phyloP scores from a whole-genome alignment of 2,888 invertebrate species.

The Bibio marci region DNA sequence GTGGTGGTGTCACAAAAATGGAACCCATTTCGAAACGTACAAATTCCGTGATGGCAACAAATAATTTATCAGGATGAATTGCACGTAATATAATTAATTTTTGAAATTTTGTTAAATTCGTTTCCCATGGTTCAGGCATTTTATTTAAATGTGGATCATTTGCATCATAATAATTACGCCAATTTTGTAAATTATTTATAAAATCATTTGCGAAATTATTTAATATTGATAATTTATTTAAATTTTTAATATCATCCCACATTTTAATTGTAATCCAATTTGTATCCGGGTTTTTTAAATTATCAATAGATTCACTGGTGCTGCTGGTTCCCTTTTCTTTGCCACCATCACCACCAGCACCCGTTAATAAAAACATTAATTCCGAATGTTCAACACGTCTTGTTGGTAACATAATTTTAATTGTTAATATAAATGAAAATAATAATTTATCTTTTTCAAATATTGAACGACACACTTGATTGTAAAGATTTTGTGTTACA shows the following conservation, averaged over 20 bases:
- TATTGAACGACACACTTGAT: conserved; percentile 74
- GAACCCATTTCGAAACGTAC: conserved; percentile 51
- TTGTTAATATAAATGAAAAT: conserved; percentile 61
- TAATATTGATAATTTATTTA: conserved; percentile 47
- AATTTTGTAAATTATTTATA: conserved; percentile 31
- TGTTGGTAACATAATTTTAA: conserved; percentile 45
- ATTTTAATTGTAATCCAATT: conserved; percentile 63
- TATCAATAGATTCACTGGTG: conserved; percentile 27
- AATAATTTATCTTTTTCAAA: conserved; percentile 80
- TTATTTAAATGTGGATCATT: conserved; percentile 47
- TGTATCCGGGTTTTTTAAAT: conserved; percentile 52
- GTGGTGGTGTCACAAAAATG: conserved; percentile 71
- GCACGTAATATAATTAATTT: conserved; percentile 62
- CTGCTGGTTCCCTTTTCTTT: conserved; percentile 32
- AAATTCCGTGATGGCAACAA: conserved; percentile 60
- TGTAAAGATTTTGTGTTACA: conserved; percentile 68
- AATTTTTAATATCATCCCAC: conserved; percentile 66
- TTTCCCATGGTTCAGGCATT: conserved; percentile 49
- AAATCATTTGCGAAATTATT: conserved; percentile 44
- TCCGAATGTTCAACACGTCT: conserved; percentile 42
- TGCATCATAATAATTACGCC: conserved; percentile 48
- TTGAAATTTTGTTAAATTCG: conserved; percentile 49
- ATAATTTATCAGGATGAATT: conserved; percentile 70
- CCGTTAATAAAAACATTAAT: conserved; percentile 61
- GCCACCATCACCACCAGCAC: conserved; percentile 33